Conservation (phyloP, 2,113 vertebrate genomes). For the Aspidoscelis tigris region DNA sequence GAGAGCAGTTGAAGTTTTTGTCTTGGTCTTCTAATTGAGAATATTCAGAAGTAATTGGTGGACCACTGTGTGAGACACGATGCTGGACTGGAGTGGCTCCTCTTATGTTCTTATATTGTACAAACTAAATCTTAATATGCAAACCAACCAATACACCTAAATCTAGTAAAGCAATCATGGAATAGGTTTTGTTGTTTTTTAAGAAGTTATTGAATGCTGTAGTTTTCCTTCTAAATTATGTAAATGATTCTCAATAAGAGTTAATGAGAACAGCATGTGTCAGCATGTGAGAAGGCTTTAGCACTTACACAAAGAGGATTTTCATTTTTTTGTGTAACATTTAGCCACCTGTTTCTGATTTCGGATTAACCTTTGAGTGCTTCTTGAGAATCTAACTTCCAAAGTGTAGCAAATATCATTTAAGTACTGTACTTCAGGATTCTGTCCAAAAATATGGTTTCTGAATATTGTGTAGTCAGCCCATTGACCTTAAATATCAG, state of each 20-base stretch:
- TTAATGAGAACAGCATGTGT: slow-evolving; percentile 12
- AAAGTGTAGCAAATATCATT: not conserved
- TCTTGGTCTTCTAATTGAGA: too few species aligned
- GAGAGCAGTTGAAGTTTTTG: too few species aligned
- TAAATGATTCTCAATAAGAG: slow-evolving; percentile 24
- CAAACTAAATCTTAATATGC: not conserved
- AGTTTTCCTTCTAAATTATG: not conserved
- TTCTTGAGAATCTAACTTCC: not conserved
- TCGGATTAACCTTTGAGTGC: slow-evolving; percentile 11
- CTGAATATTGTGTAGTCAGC: not conserved
- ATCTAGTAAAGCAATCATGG: not conserved
- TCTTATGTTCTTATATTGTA: too few species aligned
- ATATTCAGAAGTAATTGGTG: too few species aligned
- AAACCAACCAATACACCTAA: not conserved
- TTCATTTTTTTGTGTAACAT: not conserved
- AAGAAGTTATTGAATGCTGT: not conserved
- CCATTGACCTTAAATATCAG: too few species aligned
- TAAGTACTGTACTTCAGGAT: not conserved
- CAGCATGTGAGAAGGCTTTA: slow-evolving; percentile 12
- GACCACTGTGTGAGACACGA: too few species aligned
- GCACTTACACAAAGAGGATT: not conserved
- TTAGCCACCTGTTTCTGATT: not conserved
- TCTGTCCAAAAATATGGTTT: not conserved
- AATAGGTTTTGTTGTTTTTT: not conserved
- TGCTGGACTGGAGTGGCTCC: too few species aligned